Base-by-base conservation (phyloP, 2,797 vertebrate species). In the Liparis tanakae region DNA sequence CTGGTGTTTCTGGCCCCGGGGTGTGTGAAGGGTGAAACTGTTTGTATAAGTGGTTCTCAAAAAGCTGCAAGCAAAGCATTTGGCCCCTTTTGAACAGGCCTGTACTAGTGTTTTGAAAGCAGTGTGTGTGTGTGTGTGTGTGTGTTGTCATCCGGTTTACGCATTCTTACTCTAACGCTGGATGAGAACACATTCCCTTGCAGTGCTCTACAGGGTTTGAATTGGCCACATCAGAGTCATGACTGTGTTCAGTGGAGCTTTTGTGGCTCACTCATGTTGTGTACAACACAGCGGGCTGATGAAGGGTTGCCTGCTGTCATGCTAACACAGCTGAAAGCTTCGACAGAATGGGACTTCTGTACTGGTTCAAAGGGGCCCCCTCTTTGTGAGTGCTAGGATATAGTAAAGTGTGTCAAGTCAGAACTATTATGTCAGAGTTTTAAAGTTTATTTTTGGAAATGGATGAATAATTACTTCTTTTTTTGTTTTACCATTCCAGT, bases 271-370 rank as follows among this genome's bases (percentile, higher is more conserved):
- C 60, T 73, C 67, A 78, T 57, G 78, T 12, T 67, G 64, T 59
- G 62, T 44, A 66, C 10, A 54, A 50, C 43, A 67, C 70, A 83
- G 80, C 73, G 51, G 62, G 62, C 25, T 50, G 61, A 83, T 73
- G 58, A 25, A 58, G 33, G 57, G 37, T 44, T 39, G 46, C 41
- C 61, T 68, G 53, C 54, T 66, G 51, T 60, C 53, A 81, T 36
- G 62, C 72, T 62, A 53, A 70, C 73, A 82, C 20, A 85, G 77
- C 53, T 79, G 64, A 80, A 14, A 44, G 78, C 70, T 56, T 71
- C 39, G 51, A 72, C 50, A 84, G 70, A 88, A 86, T 63, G 48
- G 43, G 57, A 46, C 61, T n/a, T 79, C 50, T 85, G 72, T 70
- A 13, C 67, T 70, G 13, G 33, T 43, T 74, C 14, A 75, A 76